phyloP scores from a whole-genome alignment of 2,113 vertebrate species.

The Gymnogyps californianus region DNA sequence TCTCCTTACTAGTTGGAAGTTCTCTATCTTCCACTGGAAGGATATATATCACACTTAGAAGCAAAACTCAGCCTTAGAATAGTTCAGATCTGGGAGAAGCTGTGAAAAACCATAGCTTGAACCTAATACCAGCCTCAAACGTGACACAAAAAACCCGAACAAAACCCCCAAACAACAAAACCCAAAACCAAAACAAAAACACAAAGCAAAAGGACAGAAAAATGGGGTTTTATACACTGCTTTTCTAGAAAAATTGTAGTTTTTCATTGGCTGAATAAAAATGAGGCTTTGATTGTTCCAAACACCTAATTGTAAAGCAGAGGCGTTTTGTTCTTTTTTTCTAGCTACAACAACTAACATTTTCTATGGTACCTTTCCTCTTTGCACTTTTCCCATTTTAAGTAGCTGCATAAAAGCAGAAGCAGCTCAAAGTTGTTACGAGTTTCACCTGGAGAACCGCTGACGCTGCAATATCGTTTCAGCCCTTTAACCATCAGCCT shows the following conservation, averaged over 20 bases:
- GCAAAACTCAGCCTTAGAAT: neutral
- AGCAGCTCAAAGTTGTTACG: neutral
- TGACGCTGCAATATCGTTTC: neutral
- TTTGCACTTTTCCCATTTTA: neutral
- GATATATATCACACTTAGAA: neutral
- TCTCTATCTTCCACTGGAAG: neutral
- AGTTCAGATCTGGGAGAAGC: neutral
- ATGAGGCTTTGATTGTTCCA: neutral
- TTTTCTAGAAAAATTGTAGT: neutral
- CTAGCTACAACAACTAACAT: neutral
- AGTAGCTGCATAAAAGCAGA: neutral
- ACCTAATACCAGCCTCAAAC: neutral
- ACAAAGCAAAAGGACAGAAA: neutral
- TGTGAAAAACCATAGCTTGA: neutral
- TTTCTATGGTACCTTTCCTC: neutral
- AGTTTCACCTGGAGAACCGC: neutral
- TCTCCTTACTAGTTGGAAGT: neutral
- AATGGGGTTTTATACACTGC: neutral
- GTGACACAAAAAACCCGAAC: neutral
- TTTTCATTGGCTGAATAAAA: neutral
- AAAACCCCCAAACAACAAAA: neutral
- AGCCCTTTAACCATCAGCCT: neutral
- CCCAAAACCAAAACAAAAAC: neutral
- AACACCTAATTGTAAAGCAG: neutral
- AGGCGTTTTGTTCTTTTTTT: neutral